Evolutionary conservation across 2,888 invertebrate species (phyloP), one percentile per base, ranked within the genome.

Genomic region (Hylaea fasciaria): DNA sequence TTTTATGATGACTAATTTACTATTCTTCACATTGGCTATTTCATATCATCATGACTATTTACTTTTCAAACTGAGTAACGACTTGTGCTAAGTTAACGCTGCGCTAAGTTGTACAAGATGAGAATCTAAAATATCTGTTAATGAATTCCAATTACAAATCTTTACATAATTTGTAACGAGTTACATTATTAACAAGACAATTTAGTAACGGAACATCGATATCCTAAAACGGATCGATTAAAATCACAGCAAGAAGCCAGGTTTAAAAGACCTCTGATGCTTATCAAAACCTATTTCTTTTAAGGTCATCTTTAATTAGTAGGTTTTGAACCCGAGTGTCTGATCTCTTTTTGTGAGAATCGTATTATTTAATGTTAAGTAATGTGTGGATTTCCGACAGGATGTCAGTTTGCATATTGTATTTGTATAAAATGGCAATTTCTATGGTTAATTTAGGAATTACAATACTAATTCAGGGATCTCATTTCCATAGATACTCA

Each of bases 131-230:
- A n/a, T n/a, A n/a, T n/a, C n/a, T n/a, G n/a, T n/a, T n/a, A n/a
- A n/a, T n/a, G n/a, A n/a, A n/a, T n/a, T n/a, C n/a, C n/a, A n/a
- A n/a, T n/a, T n/a, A n/a, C n/a, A 44, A 44, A 22, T 12, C n/a
- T 9, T 7, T 10, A 32, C 11, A 37, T 16, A 37, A 17, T 47
- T 12, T 16, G 2, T 12, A 13, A 48, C 37, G 22, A 32, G 29
- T 74, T 74, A 77, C 71, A n/a, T n/a, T n/a, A n/a, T n/a, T 75
- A 75, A 77, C 72, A 61, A 69, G 70, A 65, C 62, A 53, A 76
- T 80, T 79, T 70, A 67, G 49, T 71, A 76, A 76, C 79, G 80
- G 80, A 81, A 78, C 78, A 63, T 40, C 48, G 17, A 60, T 28
- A 10, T 22, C 32, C 40, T 61, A 53, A 35, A 53, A 28, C 10